A percentile compares a stretch with the other conserved stretches of the same genome.
Conservation (phyloP, 2,113 vertebrate species). For the Heliornis fulica region DNA sequence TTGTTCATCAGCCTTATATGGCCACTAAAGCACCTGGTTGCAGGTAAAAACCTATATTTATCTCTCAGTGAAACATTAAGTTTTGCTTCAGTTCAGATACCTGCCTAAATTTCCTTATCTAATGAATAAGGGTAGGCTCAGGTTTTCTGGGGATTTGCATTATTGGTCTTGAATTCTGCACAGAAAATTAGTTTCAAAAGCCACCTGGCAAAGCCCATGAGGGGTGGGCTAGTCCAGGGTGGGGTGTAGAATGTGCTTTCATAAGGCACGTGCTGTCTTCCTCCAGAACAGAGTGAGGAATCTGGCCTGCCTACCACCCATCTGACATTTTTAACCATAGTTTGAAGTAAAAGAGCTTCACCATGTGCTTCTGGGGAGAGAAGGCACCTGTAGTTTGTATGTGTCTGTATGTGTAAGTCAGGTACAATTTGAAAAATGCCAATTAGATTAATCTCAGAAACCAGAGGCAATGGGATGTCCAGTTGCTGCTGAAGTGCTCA, state of each 20-base stretch:
- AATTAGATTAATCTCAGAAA: neutral
- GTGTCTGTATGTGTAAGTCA: neutral
- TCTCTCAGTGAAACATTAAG: neutral
- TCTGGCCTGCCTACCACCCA: neutral
- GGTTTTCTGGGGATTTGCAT: neutral
- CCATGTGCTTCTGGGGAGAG: neutral
- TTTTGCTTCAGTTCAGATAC: neutral
- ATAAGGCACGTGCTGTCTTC: fast-evolving
- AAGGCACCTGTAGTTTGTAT: neutral
- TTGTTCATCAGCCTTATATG: neutral
- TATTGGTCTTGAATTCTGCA: neutral
- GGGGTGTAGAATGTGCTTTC: neutral
- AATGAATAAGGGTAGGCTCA: neutral
- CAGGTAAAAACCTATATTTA: neutral
- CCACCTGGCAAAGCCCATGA: neutral
- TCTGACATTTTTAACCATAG: neutral
- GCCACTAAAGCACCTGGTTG: neutral
- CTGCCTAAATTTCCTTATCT: neutral
- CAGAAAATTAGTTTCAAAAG: neutral
- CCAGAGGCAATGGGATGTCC: neutral
- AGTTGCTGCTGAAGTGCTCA: neutral
- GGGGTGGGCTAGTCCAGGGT: neutral
- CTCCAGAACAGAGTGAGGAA: neutral
- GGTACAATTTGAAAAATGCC: neutral
- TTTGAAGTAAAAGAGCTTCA: neutral